Evolutionary conservation across 1,140 invertebrate species (phyloP).

Genomic region (Halyomorpha halys): DNA sequence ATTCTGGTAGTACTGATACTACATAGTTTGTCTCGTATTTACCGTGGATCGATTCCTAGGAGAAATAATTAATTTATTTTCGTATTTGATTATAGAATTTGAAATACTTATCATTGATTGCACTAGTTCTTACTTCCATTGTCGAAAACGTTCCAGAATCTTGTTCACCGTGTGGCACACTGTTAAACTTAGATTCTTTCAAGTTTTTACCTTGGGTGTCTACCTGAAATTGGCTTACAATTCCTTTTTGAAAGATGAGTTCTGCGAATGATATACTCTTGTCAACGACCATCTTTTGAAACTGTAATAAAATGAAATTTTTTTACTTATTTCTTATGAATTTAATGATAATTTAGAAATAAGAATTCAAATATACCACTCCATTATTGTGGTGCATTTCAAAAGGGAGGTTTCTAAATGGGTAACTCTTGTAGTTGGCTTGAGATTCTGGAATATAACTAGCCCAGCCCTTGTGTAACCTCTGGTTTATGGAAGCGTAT

Average conservation of each 20-base stretch:
- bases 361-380: constrained; percentile 30
- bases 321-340: neutral
- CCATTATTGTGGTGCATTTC: constrained; percentile 48
- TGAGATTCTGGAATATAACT: constrained; percentile 37
- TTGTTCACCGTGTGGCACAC: constrained; percentile 40
- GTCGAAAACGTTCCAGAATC: constrained; percentile 46
- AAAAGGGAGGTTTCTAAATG: constrained; percentile 45
- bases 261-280: constrained; percentile 43
- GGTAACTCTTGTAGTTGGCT: constrained; percentile 41
- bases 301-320: constrained; percentile 18
- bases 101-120: neutral
- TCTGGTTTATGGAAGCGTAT: constrained; percentile 44
- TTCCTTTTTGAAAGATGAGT: constrained; percentile 53
- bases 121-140: constrained; percentile 41
- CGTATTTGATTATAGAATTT: neutral
- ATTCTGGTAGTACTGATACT: constrained; percentile 29
- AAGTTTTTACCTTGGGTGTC: constrained; percentile 31
- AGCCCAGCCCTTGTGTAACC: constrained; percentile 40
- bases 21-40: constrained; percentile 35
- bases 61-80: neutral
- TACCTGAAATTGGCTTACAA: constrained; percentile 41
- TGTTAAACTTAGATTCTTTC: constrained; percentile 36
- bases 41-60: constrained; percentile 34
- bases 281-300: constrained; percentile 35
- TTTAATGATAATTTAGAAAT: neutral